Conservation (phyloP, 1,140 invertebrate genomes). For the Contarinia nasturtii region DNA sequence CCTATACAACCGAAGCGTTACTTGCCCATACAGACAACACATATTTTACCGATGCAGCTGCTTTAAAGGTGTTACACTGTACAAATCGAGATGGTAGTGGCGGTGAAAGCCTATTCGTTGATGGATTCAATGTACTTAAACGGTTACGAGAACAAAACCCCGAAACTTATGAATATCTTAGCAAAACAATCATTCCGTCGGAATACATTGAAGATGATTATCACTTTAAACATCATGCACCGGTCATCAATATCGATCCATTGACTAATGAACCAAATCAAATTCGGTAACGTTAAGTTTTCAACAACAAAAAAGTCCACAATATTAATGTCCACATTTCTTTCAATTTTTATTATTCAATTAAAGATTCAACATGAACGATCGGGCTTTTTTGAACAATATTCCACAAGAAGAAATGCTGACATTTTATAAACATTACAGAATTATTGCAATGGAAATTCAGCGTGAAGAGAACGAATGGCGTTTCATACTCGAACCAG, state of each 20-base stretch:
- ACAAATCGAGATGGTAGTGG: conserved; percentile 35
- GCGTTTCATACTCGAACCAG: conserved; percentile 38
- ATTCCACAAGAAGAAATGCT: conserved; percentile 26
- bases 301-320: too few species aligned
- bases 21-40: conserved; percentile 45
- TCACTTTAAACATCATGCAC: conserved; percentile 28
- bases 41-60: conserved; percentile 50
- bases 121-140: conserved; percentile 44
- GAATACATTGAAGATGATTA: conserved; percentile 39
- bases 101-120: conserved; percentile 46
- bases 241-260: conserved; percentile 30
- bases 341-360: background rate
- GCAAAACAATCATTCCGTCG: conserved; percentile 31
- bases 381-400: conserved; percentile 39
- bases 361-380: conserved; percentile 43
- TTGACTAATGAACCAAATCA: conserved; percentile 29
- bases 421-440: conserved; percentile 40
- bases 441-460: conserved; percentile 31
- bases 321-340: too few species aligned
- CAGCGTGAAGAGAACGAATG: conserved; percentile 28
- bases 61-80: conserved; percentile 49
- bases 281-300: conserved; percentile 24
- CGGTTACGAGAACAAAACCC: conserved; percentile 29
- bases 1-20: conserved; percentile 35
- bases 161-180: conserved; percentile 33